Evolutionary conservation across 2,888 invertebrate species (phyloP).

Genomic region (Lumbricus terrestris): DNA sequence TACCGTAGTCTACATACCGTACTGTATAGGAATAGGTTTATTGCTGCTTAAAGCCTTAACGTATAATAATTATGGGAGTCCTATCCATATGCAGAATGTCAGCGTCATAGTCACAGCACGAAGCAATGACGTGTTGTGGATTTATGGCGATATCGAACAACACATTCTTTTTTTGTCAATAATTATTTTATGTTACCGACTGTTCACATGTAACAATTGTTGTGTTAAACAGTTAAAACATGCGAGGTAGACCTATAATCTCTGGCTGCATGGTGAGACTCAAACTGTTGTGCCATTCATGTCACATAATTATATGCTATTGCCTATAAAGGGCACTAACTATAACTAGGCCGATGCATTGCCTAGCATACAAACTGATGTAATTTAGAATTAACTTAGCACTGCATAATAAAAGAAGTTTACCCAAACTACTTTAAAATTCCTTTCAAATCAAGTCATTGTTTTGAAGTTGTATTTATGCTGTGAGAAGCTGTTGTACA

Average conservation of each 20-base stretch:
- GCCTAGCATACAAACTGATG: neutral
- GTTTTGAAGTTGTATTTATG: neutral
- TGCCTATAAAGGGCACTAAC: neutral
- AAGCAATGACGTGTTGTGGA: neutral
- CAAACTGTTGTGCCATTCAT: neutral
- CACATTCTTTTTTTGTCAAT: neutral
- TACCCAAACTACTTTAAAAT: neutral
- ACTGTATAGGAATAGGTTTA: no score
- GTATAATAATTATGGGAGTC: no score
- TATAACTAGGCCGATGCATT: no score
- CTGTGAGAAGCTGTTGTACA: neutral
- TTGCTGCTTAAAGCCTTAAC: no score
- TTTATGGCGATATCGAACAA: neutral
- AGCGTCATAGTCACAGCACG: neutral
- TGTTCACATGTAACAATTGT: neutral
- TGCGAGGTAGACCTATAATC: no score
- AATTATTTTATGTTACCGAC: no score
- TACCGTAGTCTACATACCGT: neutral
- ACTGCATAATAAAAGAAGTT: neutral
- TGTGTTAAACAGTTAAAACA: no score
- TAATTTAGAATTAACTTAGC: neutral
- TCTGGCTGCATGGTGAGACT: neutral
- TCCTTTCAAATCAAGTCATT: neutral
- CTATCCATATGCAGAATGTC: neutral
- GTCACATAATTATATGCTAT: neutral